A percentile compares a stretch with the other conserved stretches of the same genome.
Evolutionary conservation across 1,140 invertebrate genomes (phyloP).

Genomic region (Yoshiicerus persimilis): DNA sequence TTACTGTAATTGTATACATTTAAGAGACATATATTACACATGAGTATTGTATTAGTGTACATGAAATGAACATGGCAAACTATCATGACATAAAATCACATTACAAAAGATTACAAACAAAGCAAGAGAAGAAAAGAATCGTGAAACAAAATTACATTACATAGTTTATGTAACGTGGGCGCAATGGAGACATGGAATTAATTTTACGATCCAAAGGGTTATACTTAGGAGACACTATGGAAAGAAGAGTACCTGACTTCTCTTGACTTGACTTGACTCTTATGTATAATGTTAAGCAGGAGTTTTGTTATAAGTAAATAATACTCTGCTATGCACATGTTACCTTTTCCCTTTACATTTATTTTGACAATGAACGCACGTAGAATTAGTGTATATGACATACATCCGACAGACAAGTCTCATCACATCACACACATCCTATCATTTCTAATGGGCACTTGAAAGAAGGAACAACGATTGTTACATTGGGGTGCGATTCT

Average conservation of each 20-base stretch:
- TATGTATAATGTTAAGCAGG: not conserved
- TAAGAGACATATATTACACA: not conserved
- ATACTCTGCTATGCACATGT: not conserved
- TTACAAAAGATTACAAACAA: not conserved
- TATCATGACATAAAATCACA: not conserved
- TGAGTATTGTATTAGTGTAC: too few species aligned
- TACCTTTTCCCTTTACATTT: not conserved
- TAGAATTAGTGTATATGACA: constrained; percentile 15
- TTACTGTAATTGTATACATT: not conserved
- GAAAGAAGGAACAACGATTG: constrained; percentile 2
- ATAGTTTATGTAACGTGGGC: not conserved
- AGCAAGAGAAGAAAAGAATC: not conserved
- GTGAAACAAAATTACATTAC: constrained; percentile 18
- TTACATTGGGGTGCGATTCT: constrained; percentile 5
- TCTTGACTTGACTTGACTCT: not conserved
- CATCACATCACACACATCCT: not conserved
- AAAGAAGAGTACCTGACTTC: too few species aligned
- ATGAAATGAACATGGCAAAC: too few species aligned
- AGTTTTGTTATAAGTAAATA: not conserved
- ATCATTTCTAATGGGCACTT: not conserved
- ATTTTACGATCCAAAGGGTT: constrained; percentile 32
- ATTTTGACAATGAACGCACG: not conserved
- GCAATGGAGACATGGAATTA: constrained; percentile 37
- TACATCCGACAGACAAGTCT: not conserved
- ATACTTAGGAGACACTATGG: not conserved